A percentile compares a stretch with the other conserved stretches of the same genome.
Conservation (phyloP, 1,140 invertebrate species). For the Stenopsyche tienmushanensis region DNA sequence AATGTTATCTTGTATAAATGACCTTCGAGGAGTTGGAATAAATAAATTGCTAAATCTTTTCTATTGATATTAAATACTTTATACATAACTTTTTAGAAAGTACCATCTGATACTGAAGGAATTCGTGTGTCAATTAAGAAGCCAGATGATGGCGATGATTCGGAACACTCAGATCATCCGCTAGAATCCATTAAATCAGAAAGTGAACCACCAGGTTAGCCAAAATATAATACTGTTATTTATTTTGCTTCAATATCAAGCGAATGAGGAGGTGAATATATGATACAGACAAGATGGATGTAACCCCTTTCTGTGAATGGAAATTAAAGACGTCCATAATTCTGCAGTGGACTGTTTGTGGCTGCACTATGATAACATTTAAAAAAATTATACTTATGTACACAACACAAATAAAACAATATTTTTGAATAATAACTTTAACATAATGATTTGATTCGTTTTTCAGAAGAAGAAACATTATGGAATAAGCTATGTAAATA, state of each 20-base stretch:
- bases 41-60: too few species aligned
- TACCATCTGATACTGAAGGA: constrained; percentile 13
- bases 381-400: background rate
- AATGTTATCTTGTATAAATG: too few species aligned
- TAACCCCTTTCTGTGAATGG: too few species aligned
- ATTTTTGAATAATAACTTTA: background rate
- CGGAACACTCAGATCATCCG: constrained; percentile 33
- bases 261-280: too few species aligned
- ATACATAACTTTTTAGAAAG: constrained; percentile 35
- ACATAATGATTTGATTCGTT: constrained; percentile 11
- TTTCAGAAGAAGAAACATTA: constrained; percentile 47
- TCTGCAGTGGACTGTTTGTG: too few species aligned
- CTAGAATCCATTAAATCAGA: constrained; percentile 35
- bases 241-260: too few species aligned
- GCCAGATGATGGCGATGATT: constrained; percentile 29
- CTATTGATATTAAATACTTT: too few species aligned
- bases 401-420: background rate
- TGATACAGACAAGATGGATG: too few species aligned
- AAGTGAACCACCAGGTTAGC: constrained; percentile 29
- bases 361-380: background rate
- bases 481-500: constrained; percentile 39
- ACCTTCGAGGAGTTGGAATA: too few species aligned
- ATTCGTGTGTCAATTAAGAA: constrained; percentile 24
- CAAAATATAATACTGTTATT: background rate
- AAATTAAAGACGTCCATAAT: too few species aligned